phyloP scores from a whole-genome alignment of 2,797 vertebrate genomes.

The Ceyx erithaca region DNA sequence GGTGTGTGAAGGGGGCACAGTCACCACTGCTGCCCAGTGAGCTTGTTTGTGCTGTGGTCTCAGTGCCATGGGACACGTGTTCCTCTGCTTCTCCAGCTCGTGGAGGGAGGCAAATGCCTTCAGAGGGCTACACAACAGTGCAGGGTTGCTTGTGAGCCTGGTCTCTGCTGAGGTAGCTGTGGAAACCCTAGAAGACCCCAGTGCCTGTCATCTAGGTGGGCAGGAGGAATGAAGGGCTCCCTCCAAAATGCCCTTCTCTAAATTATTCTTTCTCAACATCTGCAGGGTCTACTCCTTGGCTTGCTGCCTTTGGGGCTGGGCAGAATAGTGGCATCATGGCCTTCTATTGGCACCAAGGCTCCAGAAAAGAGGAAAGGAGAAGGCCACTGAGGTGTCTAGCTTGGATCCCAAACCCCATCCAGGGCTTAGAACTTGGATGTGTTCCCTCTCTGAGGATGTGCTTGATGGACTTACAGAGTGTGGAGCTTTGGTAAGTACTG shows the following conservation, averaged over 20 bases:
- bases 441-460: background rate
- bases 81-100: background rate
- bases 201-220: background rate
- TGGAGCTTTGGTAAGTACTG: constrained; percentile 93
- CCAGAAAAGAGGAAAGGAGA: background rate
- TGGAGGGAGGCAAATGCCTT: background rate
- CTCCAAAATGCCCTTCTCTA: background rate
- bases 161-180: background rate
- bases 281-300: background rate
- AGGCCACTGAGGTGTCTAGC: background rate
- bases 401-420: background rate
- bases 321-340: background rate
- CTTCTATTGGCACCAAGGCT: background rate
- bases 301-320: background rate
- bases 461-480: constrained; percentile 88
- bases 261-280: background rate
- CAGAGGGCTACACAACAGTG: background rate
- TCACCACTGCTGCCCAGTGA: background rate
- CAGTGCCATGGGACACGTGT: accelerated
- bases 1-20: background rate
- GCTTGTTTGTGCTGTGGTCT: background rate
- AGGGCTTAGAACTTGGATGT: background rate
- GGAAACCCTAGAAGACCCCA: background rate
- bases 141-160: background rate
- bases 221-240: background rate